phyloP scores from a whole-genome alignment of 1,140 invertebrate species.

The Drosophila sproati region DNA sequence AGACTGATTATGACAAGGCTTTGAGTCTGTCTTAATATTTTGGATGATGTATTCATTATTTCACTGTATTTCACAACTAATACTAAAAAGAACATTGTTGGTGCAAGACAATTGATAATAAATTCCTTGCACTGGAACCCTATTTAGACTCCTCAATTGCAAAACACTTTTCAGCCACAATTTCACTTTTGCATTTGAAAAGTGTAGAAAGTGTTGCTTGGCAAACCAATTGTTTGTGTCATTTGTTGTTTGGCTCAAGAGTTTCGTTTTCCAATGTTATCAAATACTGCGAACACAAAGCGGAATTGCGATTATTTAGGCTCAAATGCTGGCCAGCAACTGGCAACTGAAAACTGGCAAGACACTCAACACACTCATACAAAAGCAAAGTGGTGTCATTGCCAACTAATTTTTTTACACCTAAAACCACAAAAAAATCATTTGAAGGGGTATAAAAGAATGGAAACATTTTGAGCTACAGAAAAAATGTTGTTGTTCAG shows the following conservation, averaged over 20 bases:
- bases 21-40: too few relatives aligned
- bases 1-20: too few relatives aligned
- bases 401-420: not conserved
- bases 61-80: too few relatives aligned
- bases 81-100: too few relatives aligned
- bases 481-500: too few relatives aligned
- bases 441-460: too few relatives aligned
- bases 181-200: conserved; percentile 22
- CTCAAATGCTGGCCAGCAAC: not conserved
- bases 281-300: conserved; percentile 42
- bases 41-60: too few relatives aligned
- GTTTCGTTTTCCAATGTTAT: conserved; percentile 68
- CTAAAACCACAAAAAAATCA: too few relatives aligned
- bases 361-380: not conserved
- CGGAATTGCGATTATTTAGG: not conserved
- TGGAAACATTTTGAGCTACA: too few relatives aligned
- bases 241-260: conserved; percentile 29
- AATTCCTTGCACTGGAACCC: not conserved
- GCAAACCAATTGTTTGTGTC: conserved; percentile 42
- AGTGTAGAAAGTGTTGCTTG: not conserved
- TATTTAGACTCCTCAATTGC: not conserved
- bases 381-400: not conserved
- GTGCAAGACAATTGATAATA: too few relatives aligned
- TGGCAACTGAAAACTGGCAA: not conserved
- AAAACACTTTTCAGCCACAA: not conserved